Evolutionary conservation across 2,888 invertebrate species (phyloP).

Genomic region (Glaucopsyche alexis): DNA sequence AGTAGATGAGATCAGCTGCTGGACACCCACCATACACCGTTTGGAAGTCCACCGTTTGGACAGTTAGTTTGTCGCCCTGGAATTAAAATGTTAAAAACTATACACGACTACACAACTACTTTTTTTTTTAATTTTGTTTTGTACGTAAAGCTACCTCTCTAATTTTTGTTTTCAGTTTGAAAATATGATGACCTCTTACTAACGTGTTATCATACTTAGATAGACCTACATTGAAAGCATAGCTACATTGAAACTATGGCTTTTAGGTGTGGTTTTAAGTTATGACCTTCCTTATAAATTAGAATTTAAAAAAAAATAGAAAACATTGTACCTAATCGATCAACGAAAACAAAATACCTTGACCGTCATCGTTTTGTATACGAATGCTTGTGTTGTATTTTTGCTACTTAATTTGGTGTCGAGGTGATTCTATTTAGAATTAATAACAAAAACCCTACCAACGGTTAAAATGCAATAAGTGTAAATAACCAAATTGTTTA

Average conservation of each 20-base stretch:
- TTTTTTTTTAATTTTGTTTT: too few species aligned
- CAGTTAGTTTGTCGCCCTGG: conserved; percentile 49
- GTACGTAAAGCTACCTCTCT: too few species aligned
- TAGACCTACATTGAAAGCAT: too few species aligned
- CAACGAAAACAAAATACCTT: neutral
- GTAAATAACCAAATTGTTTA: too few species aligned
- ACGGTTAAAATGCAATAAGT: too few species aligned
- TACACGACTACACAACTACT: too few species aligned
- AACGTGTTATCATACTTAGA: too few species aligned
- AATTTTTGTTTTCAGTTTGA: too few species aligned
- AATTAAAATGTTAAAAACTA: conserved; percentile 34
- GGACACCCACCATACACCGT: conserved; percentile 53
- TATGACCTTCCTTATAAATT: neutral
- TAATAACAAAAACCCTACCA: too few species aligned
- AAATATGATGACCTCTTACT: too few species aligned
- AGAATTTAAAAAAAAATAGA: neutral
- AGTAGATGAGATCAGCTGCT: conserved; percentile 56
- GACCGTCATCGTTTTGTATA: neutral
- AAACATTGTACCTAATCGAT: neutral
- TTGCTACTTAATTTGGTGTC: neutral
- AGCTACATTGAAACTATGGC: too few species aligned
- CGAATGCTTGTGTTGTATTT: neutral
- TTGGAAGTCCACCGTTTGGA: conserved; percentile 59
- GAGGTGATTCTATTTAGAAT: neutral
- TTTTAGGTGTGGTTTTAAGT: neutral